Percentiles rank a stretch among this genome's conserved stretches.
phyloP scores from a whole-genome alignment of 2,113 vertebrate species.

The Pollachius pollachius region DNA sequence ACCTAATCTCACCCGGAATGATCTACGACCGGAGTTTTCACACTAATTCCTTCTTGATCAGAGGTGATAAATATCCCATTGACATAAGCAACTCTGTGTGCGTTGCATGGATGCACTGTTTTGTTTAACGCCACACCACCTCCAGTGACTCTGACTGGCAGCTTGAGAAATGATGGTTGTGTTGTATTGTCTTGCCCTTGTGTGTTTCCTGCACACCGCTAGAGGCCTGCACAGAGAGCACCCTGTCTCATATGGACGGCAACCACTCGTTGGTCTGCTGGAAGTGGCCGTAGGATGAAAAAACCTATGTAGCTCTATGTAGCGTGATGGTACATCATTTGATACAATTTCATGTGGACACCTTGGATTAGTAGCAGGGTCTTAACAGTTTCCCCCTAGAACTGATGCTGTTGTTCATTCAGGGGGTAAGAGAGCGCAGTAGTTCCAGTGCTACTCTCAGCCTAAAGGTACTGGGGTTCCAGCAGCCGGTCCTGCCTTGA shows the following conservation, averaged over 20 bases:
- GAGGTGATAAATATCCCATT: slow-evolving; percentile 81
- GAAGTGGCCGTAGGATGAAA: too few relatives aligned
- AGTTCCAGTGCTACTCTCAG: too few relatives aligned
- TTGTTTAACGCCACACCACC: slow-evolving; percentile 66
- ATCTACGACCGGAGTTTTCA: slow-evolving; percentile 80
- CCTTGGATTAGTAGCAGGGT: too few relatives aligned
- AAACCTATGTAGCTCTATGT: too few relatives aligned
- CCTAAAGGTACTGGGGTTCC: too few relatives aligned
- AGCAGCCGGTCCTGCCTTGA: too few relatives aligned
- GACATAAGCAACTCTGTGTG: slow-evolving; percentile 73
- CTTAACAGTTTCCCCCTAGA: too few relatives aligned
- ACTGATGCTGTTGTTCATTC: too few relatives aligned
- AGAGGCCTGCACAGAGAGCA: slow-evolving; percentile 24
- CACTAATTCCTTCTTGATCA: slow-evolving; percentile 82
- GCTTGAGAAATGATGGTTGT: slow-evolving; percentile 54
- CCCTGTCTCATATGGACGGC: background rate
- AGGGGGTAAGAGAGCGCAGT: too few relatives aligned
- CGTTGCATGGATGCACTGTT: slow-evolving; percentile 61
- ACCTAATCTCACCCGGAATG: slow-evolving; percentile 75
- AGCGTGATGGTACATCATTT: too few relatives aligned
- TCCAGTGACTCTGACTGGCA: slow-evolving; percentile 47
- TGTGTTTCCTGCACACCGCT: slow-evolving; percentile 28
- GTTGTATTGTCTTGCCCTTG: slow-evolving; percentile 27
- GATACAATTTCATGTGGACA: too few relatives aligned
- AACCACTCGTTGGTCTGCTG: too few relatives aligned